Evolutionary conservation across 2,888 invertebrate genomes (phyloP).

Genomic region (Nephrotoma guestfalica): DNA sequence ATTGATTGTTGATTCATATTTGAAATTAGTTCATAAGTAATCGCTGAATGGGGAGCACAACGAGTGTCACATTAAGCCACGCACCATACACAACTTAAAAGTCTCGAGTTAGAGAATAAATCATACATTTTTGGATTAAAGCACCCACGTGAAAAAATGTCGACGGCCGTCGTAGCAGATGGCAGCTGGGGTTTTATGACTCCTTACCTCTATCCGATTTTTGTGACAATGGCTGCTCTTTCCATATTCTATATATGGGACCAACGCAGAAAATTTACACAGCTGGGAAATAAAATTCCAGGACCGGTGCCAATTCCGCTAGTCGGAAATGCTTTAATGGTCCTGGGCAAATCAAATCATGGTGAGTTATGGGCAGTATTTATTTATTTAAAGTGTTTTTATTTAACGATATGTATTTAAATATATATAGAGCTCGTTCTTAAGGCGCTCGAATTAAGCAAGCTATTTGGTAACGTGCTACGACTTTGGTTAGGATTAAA

Average conservation of each 20-base stretch:
- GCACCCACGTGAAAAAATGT: not conserved
- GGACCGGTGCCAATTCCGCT: conserved; percentile 50
- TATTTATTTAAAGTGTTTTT: not conserved
- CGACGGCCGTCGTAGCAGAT: not conserved
- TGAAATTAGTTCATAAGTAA: not conserved
- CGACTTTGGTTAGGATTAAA: conserved; percentile 55
- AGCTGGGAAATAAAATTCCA: conserved; percentile 51
- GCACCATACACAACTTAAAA: not conserved
- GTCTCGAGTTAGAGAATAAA: not conserved
- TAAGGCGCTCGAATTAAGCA: conserved; percentile 33
- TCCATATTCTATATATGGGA: conserved; percentile 28
- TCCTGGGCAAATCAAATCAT: conserved; percentile 43
- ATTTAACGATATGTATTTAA: not conserved
- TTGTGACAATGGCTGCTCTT: not conserved
- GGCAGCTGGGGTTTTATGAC: not conserved
- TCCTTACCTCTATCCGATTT: not conserved
- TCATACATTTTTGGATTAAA: not conserved
- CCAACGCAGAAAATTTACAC: conserved; percentile 36
- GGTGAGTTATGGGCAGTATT: conserved; percentile 31
- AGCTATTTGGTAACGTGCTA: conserved; percentile 38
- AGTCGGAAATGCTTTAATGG: conserved; percentile 52
- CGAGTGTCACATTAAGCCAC: not conserved
- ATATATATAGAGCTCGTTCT: conserved; percentile 40
- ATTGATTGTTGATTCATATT: not conserved
- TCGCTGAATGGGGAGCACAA: not conserved